Evolutionary conservation across 2,888 invertebrate species (phyloP).

Genomic region (Cantharis nigra): DNA sequence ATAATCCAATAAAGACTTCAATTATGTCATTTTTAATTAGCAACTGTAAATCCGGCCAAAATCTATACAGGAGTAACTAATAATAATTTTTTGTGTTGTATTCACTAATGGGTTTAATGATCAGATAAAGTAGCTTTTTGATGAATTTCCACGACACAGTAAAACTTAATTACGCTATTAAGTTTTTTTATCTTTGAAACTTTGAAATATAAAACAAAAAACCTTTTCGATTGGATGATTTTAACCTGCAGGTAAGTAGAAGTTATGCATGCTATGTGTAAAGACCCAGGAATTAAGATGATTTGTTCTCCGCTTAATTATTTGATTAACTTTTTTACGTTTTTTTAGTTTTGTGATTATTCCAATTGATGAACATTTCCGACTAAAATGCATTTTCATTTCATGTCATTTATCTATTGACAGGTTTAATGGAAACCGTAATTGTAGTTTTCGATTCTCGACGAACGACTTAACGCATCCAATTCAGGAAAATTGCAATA

Average conservation of each 20-base stretch:
- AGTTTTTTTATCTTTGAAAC: not conserved
- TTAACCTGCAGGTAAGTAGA: too few relatives aligned
- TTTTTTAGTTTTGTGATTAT: not conserved
- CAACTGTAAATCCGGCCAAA: not conserved
- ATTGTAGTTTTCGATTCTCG: not conserved
- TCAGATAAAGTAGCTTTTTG: not conserved
- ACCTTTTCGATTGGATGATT: too few relatives aligned
- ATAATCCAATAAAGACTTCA: not conserved
- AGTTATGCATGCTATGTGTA: too few relatives aligned
- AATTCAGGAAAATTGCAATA: not conserved
- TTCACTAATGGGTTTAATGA: not conserved
- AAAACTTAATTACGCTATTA: not conserved
- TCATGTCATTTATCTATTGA: not conserved
- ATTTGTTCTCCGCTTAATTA: too few relatives aligned
- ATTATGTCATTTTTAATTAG: not conserved
- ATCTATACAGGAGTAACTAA: not conserved
- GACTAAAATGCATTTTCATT: not conserved
- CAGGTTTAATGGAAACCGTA: not conserved
- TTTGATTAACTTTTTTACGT: too few relatives aligned
- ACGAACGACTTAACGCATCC: too few relatives aligned
- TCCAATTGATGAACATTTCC: not conserved
- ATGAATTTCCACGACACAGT: too few relatives aligned
- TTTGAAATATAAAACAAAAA: too few relatives aligned
- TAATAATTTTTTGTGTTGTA: not conserved
- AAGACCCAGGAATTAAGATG: too few relatives aligned